phyloP scores from a whole-genome alignment of 1,140 invertebrate species.

The Acromyrmex heyeri region DNA sequence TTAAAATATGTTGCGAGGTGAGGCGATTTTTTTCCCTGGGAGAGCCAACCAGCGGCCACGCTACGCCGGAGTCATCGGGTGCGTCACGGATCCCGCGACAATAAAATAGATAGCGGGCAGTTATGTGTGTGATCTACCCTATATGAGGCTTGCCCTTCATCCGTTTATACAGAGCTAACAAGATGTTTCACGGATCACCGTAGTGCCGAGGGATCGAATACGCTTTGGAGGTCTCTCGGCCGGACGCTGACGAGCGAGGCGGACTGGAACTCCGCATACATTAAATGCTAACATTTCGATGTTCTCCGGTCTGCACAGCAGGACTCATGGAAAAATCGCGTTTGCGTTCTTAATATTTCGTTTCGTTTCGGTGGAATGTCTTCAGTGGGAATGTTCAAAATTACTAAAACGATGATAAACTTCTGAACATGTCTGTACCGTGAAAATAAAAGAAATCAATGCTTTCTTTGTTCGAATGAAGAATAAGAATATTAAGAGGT shows the following conservation, averaged over 20 bases:
- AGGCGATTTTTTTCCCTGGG: constrained; percentile 31
- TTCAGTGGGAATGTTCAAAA: constrained; percentile 3
- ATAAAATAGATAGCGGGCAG: constrained; percentile 33
- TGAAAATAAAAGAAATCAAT: not conserved
- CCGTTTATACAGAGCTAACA: constrained; percentile 83
- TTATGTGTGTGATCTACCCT: constrained; percentile 69
- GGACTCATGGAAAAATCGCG: constrained; percentile 63
- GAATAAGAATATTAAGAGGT: not conserved
- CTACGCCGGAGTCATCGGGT: constrained; percentile 48
- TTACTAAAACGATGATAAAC: constrained; percentile 4
- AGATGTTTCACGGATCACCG: constrained; percentile 85
- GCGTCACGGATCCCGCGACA: constrained; percentile 51
- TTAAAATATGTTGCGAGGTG: constrained; percentile 60
- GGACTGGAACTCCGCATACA: constrained; percentile 72
- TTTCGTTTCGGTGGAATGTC: constrained; percentile 18
- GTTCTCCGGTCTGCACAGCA: constrained; percentile 39
- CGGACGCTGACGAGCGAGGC: constrained; percentile 72
- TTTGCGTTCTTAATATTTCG: constrained; percentile 52
- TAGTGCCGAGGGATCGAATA: constrained; percentile 82
- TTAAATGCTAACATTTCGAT: constrained; percentile 63
- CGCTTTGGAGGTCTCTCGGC: constrained; percentile 80
- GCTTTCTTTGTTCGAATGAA: not conserved
- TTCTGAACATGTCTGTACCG: not conserved
- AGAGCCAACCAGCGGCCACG: constrained; percentile 11
- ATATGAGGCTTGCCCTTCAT: constrained; percentile 75